Conservation (phyloP, 2,113 vertebrate genomes). For the Heloderma charlesbogerti region DNA sequence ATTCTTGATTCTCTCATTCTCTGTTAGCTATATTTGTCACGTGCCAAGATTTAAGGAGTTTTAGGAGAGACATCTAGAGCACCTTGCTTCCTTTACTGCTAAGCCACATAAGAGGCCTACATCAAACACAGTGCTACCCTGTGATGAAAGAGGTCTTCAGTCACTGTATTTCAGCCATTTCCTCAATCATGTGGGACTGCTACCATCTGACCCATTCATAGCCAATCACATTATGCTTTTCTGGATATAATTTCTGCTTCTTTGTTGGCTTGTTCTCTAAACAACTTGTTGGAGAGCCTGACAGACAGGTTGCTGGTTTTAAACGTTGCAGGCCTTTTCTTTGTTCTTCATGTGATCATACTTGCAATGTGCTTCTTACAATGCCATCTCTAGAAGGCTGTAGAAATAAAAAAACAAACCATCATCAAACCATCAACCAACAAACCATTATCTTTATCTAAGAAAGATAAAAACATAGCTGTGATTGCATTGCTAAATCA, state of each 20-base stretch:
- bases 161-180: not conserved
- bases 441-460: no score
- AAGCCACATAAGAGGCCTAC: not conserved
- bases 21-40: not conserved
- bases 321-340: no score
- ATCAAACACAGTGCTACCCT: not conserved
- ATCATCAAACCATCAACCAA: no score
- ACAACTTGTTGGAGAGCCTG: not conserved
- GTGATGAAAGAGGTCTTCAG: not conserved
- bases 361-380: not conserved
- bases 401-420: not conserved
- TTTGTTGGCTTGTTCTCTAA: not conserved
- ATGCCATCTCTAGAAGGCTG: not conserved
- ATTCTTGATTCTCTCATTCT: not conserved
- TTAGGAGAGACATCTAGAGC: not conserved
- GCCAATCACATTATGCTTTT: not conserved
- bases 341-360: no score
- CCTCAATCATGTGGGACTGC: not conserved
- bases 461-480: not conserved
- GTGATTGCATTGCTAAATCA: not conserved
- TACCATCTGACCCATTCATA: no score
- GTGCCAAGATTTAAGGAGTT: not conserved
- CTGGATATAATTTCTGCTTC: not conserved
- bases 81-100: not conserved
- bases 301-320: no score